A percentile compares a stretch with the other conserved stretches of the same genome.
phyloP scores from a whole-genome alignment of 1,140 invertebrate species.

The Eurosta solidaginis region DNA sequence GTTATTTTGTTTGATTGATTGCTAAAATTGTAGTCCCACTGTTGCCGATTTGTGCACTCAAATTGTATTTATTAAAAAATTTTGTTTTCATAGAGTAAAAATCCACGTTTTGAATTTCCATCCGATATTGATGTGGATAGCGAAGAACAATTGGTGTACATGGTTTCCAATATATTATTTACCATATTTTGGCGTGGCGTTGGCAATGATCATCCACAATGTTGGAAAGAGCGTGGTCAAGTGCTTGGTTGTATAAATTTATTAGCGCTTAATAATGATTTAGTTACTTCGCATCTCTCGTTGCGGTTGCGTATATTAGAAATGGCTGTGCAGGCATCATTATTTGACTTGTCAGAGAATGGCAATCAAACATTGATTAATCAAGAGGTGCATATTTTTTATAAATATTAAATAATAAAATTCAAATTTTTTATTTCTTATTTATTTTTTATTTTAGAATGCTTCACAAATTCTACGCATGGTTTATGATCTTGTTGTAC shows the following conservation, averaged over 20 bases:
- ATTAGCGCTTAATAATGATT: conserved; percentile 65
- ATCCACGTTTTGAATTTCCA: conserved; percentile 51
- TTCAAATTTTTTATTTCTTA: not conserved
- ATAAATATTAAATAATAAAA: conserved; percentile 27
- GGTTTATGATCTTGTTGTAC: conserved; percentile 66
- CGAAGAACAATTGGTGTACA: conserved; percentile 66
- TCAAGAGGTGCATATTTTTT: conserved; percentile 53
- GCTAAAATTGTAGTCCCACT: no score
- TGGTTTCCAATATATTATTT: conserved; percentile 65
- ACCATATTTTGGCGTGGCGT: conserved; percentile 70
- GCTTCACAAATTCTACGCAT: conserved; percentile 65
- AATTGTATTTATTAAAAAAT: not conserved
- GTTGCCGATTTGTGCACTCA: no score
- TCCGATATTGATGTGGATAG: conserved; percentile 59
- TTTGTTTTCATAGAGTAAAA: conserved; percentile 37
- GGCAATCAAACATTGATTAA: conserved; percentile 56
- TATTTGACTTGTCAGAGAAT: conserved; percentile 65
- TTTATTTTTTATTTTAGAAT: conserved; percentile 53
- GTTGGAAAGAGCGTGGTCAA: conserved; percentile 69
- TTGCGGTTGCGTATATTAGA: conserved; percentile 67
- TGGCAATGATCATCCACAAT: conserved; percentile 63
- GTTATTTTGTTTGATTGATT: no score
- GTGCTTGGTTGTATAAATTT: conserved; percentile 69
- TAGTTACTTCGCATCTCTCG: conserved; percentile 65
- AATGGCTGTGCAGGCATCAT: conserved; percentile 66